Percentiles rank a stretch among this genome's conserved stretches.
These are phyloP conservation scores for Sogatella furcifera DNA, from an alignment of 1,140 invertebrate genomes.

Conservation along the genomic window DNA sequence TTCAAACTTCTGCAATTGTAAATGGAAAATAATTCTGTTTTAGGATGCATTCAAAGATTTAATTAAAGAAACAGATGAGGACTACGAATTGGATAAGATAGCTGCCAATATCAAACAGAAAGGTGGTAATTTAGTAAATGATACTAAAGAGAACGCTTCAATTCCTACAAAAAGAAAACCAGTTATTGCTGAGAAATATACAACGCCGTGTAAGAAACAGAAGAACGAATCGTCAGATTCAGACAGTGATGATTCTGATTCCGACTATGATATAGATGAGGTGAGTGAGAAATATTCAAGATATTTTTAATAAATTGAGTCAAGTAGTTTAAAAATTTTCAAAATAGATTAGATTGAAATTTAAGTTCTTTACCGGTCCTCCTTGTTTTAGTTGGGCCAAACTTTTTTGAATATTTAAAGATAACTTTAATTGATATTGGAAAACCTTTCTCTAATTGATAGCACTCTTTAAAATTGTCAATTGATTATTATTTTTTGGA, in stretches of 20 bases:
- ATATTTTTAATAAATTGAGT: too few relatives aligned
- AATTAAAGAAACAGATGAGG: conserved; percentile 71
- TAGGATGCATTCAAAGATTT: conserved; percentile 73
- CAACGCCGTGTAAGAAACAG: too few relatives aligned
- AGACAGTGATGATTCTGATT: conserved; percentile 33
- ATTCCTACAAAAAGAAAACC: conserved; percentile 23
- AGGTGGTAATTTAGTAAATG: conserved; percentile 46
- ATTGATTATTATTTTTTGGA: too few relatives aligned
- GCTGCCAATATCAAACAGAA: conserved; percentile 59
- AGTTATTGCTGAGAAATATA: conserved; percentile 26
- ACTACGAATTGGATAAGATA: conserved; percentile 73
- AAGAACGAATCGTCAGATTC: too few relatives aligned
- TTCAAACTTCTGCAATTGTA: background rate
- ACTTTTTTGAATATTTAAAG: too few relatives aligned
- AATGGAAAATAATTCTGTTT: background rate
- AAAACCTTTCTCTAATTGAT: too few relatives aligned
- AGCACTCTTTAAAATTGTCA: too few relatives aligned
- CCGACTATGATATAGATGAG: conserved; percentile 47
- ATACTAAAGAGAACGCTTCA: conserved; percentile 23
- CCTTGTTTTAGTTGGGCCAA: too few relatives aligned
- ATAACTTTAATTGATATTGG: too few relatives aligned
- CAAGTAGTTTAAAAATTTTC: too few relatives aligned
- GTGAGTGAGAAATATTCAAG: conserved; percentile 13
- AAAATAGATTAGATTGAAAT: too few relatives aligned
- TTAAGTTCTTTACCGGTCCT: too few relatives aligned